Base-by-base conservation (phyloP, 2,113 vertebrate species). In the Dolichotis patagonum region DNA sequence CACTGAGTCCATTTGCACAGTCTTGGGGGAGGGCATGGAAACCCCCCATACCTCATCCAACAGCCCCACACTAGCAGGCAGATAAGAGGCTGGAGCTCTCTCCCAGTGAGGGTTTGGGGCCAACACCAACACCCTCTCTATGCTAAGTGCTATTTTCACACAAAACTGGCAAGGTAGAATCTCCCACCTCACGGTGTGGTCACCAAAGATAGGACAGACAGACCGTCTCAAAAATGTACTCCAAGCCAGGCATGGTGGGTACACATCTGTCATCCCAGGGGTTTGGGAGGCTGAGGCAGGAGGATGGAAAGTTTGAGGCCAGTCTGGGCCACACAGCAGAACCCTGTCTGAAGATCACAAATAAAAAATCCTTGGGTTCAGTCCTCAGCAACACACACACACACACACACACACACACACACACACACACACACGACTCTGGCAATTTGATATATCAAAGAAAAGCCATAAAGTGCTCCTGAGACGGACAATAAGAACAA, bases 1-100 rank as follows among this genome's bases (percentile, higher is more conserved):
- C 54, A 11, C 22, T 0, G 0, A 63, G 38, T 52, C 54, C 73
- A 46, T 24, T 52, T 3, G 0, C 0, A 16, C 20, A 1, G 26
- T 49, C 77, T 58, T 75, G 5, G 26, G 24, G 46, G 26, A 56
- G 14, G 28, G 60, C 32, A 7, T 32, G 41, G 46, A 11, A 85
- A 92, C 46, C 41, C 32, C 28, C 22, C 10, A 5, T 19, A 35
- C 24, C 17, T 1, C 22, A 9, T 5, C 75, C n/a, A 58, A 43
- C 54, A 17, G 3, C 78, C 60, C 80, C 54, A 35, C 0, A 9
- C 12, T 9, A 8, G 19, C 3, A 0, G 3, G 35, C 13, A 8
- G 30, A 49, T 35, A 30, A n/a, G 4, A n/a, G 56, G 28, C 22
- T 3, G 28, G 17, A 52, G 28, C 54, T 32, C n/a, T 90, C 49